These are phyloP conservation scores for Pachypsylla venusta DNA, from an alignment of 1,140 invertebrate genomes.

Conservation along the genomic window DNA sequence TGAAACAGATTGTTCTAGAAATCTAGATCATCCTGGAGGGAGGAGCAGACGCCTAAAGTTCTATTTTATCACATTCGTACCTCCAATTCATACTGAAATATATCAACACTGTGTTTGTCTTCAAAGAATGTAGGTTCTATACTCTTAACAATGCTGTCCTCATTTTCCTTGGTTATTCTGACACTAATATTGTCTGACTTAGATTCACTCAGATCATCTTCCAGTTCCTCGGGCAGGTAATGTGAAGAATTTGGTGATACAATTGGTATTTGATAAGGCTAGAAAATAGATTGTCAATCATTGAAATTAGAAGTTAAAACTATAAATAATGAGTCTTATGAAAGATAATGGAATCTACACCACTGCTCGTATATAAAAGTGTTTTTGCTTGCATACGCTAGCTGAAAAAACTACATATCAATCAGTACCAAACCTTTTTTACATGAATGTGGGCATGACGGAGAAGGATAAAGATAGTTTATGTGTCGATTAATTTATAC, in stretches of 20 bases:
- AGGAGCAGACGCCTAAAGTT: background rate
- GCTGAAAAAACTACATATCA: no score
- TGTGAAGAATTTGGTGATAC: background rate
- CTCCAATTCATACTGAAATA: conserved; percentile 1
- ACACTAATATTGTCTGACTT: background rate
- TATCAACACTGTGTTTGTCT: background rate
- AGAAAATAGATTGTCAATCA: background rate
- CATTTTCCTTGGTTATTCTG: background rate
- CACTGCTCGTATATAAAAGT: no score
- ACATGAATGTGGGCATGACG: background rate
- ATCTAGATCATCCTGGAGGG: background rate
- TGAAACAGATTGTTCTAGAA: no score
- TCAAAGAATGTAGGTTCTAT: background rate
- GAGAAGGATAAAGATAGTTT: no score
- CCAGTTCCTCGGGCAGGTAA: background rate
- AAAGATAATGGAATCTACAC: no score
- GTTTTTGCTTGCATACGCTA: no score
- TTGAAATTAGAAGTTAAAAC: background rate
- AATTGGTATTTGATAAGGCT: background rate
- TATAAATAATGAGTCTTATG: background rate
- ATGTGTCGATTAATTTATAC: no score
- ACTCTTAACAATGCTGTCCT: background rate
- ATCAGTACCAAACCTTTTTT: background rate
- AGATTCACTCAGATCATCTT: background rate
- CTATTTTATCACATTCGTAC: background rate